phyloP scores from a whole-genome alignment of 2,113 vertebrate genomes.

The Rafetus swinhoei region DNA sequence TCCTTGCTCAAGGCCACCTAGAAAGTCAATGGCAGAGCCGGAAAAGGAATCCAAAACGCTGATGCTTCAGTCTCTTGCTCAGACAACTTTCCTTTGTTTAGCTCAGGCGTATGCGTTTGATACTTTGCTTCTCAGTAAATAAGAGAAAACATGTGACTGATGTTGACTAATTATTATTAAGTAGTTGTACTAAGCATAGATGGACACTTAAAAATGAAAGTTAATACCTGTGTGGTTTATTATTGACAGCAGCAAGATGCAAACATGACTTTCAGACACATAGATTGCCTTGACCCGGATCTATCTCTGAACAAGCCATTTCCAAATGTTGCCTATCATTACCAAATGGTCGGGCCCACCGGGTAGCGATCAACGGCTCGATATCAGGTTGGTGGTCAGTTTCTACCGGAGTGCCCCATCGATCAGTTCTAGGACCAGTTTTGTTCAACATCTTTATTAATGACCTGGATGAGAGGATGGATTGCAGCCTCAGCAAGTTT shows the following conservation, averaged over 20 bases:
- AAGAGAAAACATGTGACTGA: constrained; percentile 35
- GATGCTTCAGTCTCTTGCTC: neutral
- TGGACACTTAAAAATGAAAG: constrained; percentile 47
- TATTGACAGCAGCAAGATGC: constrained; percentile 53
- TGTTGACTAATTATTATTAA: constrained; percentile 21
- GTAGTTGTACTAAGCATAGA: constrained; percentile 32
- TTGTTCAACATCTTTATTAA: too few relatives aligned
- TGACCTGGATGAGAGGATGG: too few relatives aligned
- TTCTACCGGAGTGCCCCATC: too few relatives aligned
- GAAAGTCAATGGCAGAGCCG: neutral
- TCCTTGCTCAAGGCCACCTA: fast-evolving
- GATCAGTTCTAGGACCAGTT: too few relatives aligned
- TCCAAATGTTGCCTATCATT: neutral
- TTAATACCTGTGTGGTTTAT: constrained; percentile 45
- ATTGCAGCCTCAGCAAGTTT: too few relatives aligned
- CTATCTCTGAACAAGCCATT: constrained; percentile 14
- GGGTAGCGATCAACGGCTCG: too few relatives aligned
- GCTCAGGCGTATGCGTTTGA: neutral
- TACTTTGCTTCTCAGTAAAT: constrained; percentile 10
- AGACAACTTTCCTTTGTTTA: neutral
- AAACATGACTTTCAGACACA: constrained; percentile 53
- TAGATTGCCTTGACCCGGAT: neutral
- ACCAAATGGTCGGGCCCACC: too few relatives aligned
- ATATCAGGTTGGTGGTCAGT: too few relatives aligned
- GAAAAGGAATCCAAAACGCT: neutral